Evolutionary conservation across 2,888 invertebrate species (phyloP), one percentile per base, ranked within the genome.

Genomic region (Eupithecia abbreviata): DNA sequence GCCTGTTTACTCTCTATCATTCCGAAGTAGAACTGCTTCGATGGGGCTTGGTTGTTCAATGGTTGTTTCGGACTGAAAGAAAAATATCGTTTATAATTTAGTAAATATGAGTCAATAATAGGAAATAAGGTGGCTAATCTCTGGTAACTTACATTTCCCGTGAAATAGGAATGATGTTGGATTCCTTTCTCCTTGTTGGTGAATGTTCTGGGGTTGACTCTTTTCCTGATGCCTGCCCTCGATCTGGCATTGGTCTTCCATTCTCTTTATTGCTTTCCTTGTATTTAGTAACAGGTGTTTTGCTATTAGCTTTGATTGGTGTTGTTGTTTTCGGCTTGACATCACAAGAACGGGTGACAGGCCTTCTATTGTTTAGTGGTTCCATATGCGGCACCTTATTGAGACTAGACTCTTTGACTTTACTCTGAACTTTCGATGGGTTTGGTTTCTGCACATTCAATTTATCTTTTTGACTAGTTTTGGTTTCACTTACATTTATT

Each of bases 1-100:
- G 89, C 83, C 71, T 92, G 92, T 71, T 92, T 92, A 81, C 91
- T 92, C 82, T 96, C 96, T 80, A 96, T 96, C 97, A 98, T 97
- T 58, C 98, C 97, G 86, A 98, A 98, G 91, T 98, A 98, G 90
- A 98, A 98, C 76, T 95, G 94, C 74, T 94, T 95, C 0, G 94
- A 94, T 71, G 94, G 94, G 3, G 90, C 58, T 72, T 76, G 78
- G 55, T 76, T 78, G 55, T 42, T 76, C 1, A 78, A 85, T 42
- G 88, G 80, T 77, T 90, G 84, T 66, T 90, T 91, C 82, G 86
- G 87, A 74, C 92, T 93, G 83, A n/a, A 87, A 71, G 74, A 93
- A n/a, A 86, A 69, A 76, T 30, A 75, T 41, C 6, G 42, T 51
- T 62, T 10, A 68, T 4, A 66, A 41, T 66, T 42, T 18, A 42